A percentile compares a stretch with the other conserved stretches of the same genome.
These are phyloP conservation scores for Cyclopterus lumpus DNA, from an alignment of 2,797 vertebrate genomes.

Conservation along the genomic window DNA sequence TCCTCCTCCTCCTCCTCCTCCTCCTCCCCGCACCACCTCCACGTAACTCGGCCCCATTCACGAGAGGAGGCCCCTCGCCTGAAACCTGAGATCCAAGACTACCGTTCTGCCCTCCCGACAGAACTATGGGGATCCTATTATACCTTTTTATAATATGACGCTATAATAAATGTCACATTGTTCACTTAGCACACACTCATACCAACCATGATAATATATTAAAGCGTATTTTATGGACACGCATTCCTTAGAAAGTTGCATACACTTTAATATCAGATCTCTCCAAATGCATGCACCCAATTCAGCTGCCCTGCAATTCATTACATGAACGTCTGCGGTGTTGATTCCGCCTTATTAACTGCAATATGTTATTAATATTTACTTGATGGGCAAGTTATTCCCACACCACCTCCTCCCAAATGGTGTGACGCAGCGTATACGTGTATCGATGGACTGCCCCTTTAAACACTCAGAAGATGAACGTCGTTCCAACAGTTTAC, in stretches of 20 bases:
- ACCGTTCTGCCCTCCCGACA: conserved; percentile 53
- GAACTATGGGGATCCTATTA: conserved; percentile 28
- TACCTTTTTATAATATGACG: conserved; percentile 34
- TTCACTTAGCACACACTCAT: background rate
- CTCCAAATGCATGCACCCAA: background rate
- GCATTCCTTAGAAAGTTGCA: background rate
- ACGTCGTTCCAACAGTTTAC: conserved; percentile 20
- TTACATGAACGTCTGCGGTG: background rate
- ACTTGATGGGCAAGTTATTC: background rate
- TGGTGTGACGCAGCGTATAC: background rate
- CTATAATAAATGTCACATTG: conserved; percentile 10
- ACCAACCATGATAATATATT: background rate
- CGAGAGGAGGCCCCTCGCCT: conserved; percentile 59
- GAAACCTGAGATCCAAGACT: conserved; percentile 77
- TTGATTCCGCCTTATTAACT: background rate
- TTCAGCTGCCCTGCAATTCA: background rate
- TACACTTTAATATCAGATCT: background rate
- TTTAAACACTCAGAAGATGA: conserved; percentile 11
- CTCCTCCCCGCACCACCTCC: conserved; percentile 60
- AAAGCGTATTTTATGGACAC: background rate
- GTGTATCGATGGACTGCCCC: background rate
- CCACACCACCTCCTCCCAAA: background rate
- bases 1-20: conserved; percentile 36
- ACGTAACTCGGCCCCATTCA: conserved; percentile 67
- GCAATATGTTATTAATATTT: background rate